Percentiles rank a stretch among this genome's conserved stretches.
These are phyloP conservation scores for Burhinus bistriatus DNA, from an alignment of 2,113 vertebrate genomes.

Conservation along the genomic window DNA sequence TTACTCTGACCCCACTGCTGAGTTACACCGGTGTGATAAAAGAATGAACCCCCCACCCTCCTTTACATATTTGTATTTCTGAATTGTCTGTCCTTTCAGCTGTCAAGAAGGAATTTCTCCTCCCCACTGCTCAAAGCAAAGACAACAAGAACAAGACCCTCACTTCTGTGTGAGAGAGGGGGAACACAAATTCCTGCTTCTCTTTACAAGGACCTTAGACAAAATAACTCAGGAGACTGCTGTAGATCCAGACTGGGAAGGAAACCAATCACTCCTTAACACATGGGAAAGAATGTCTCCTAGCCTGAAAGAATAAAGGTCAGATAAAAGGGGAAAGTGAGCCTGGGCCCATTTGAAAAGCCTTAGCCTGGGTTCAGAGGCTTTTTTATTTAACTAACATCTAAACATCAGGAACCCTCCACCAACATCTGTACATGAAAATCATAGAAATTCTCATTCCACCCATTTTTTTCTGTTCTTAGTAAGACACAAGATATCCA, in stretches of 20 bases:
- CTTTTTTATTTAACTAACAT: neutral
- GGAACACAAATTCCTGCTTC: neutral
- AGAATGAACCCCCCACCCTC: neutral
- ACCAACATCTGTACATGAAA: neutral
- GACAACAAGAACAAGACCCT: neutral
- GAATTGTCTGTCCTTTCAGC: neutral
- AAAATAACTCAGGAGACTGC: neutral
- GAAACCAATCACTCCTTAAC: constrained; percentile 4
- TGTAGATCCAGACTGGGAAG: neutral
- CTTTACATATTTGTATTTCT: neutral
- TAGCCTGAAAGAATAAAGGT: neutral
- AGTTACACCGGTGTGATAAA: neutral
- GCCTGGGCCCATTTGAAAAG: neutral
- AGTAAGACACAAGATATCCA: neutral
- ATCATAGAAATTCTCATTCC: neutral
- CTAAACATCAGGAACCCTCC: neutral
- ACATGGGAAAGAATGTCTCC: neutral
- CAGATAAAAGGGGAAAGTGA: neutral
- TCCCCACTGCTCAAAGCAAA: neutral
- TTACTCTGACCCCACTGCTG: neutral
- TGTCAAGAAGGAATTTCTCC: neutral
- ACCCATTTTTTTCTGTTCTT: neutral
- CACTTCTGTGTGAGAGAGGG: neutral
- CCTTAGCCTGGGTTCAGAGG: neutral
- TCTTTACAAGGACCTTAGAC: neutral